Conservation (phyloP, 2,797 vertebrate species). For the Rhinophrynus dorsalis region DNA sequence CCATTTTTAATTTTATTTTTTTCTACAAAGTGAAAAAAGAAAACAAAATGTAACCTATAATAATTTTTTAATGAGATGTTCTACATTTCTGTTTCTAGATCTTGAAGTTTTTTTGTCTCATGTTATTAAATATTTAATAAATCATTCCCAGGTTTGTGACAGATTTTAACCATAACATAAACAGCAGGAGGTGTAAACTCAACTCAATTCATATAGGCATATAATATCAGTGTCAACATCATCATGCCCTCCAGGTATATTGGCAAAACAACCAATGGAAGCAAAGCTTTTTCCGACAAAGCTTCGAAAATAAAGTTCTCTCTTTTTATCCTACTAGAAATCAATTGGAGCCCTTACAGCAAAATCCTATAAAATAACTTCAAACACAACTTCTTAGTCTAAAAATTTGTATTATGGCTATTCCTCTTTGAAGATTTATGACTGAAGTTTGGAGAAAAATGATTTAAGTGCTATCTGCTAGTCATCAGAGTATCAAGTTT, state of each 20-base stretch:
- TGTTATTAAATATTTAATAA: conserved; percentile 98
- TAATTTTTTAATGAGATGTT: conserved; percentile 76
- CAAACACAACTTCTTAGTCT: conserved; percentile 99
- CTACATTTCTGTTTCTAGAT: conserved; percentile 92
- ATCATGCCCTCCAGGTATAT: conserved; percentile 89
- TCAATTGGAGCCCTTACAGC: conserved; percentile 99
- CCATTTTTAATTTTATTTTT: conserved; percentile 34
- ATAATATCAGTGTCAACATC: conserved; percentile 93
- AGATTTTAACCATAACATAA: conserved; percentile 97
- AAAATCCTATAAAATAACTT: conserved; percentile 99
- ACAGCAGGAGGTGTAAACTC: conserved; percentile 94
- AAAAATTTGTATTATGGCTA: conserved; percentile 99
- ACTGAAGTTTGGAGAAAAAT: conserved; percentile 99
- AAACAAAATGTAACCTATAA: conserved; percentile 70
- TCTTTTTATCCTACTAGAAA: conserved; percentile 99
- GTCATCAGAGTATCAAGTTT: conserved; percentile 95
- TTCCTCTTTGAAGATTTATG: conserved; percentile 97
- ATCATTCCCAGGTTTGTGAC: conserved; percentile 98
- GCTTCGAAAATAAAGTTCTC: conserved; percentile 99
- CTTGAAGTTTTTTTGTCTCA: conserved; percentile 89
- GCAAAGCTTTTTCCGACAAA: conserved; percentile 99
- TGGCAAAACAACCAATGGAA: conserved; percentile 96
- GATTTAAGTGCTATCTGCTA: conserved; percentile 99
- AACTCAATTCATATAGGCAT: conserved; percentile 89
- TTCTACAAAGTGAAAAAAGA: conserved; percentile 55